Evolutionary conservation across 2,797 vertebrate genomes (phyloP), one percentile per base, ranked within the genome.

Genomic region (Muscicapa striata): DNA sequence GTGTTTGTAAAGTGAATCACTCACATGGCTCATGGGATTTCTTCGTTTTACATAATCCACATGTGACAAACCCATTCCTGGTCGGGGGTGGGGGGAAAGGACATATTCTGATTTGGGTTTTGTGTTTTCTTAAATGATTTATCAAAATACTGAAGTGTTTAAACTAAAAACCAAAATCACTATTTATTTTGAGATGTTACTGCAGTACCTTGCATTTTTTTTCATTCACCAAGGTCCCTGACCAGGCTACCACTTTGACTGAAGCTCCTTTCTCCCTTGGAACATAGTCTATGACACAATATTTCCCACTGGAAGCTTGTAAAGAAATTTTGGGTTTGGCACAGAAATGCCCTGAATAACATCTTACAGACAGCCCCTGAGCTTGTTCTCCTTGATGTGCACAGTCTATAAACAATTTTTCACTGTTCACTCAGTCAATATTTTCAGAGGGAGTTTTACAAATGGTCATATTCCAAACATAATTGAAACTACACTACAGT

Each of bases 1-100:
- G 12, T 1, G 0, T 48, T 75, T 46, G 38, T 58, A 62, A 76
- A 66, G 23, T 0, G 0, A 57, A 38, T 38, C 0, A 0, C 11
- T 66, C 24, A 48, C 10, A 9, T 1, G 1, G 16, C 22, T 69
- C 34, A 51, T 17, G 14, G 19, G 13, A 3, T 72, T 79, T 55
- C 48, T 79, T 51, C 30, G 40, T 77, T 41, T 63, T 54, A 18
- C 6, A 84, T 69, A 52, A 41, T 48, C n/a, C 9, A 41, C 5
- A 14, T 20, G 22, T 43, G 17, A 43, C 48, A 29, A 9, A 38
- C 10, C 13, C 2, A 0, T 17, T n/a, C 38, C 27, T 16, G 22
- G 10, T n/a, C 4, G 2, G 20, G 10, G 23, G 22, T 46, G 21
- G 45, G 45, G 6, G 4, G 1, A 43, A 70, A 45, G 13, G 11